Evolutionary conservation across 2,797 vertebrate genomes (phyloP), one percentile per base, ranked within the genome.

Genomic region (Alosa sapidissima): DNA sequence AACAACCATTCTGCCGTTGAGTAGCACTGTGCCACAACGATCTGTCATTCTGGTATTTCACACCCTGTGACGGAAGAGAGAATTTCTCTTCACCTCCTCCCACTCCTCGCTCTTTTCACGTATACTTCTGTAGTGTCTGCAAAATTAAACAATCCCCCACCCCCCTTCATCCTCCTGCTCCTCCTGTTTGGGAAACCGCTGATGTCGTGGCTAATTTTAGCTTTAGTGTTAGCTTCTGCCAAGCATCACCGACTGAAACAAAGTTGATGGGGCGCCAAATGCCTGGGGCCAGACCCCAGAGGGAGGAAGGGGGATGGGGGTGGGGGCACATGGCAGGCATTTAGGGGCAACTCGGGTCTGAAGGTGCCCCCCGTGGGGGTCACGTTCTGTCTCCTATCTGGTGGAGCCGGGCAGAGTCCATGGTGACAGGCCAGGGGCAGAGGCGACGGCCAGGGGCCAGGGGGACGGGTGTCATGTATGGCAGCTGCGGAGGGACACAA

Each of bases 191-290:
- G 84, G 3, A 48, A 85, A 72, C 14, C 51, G 62, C 85, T 84
- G 82, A 89, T 86, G 75, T 81, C 48, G 45, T 24, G 52, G 81
- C 89, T 89, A 89, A 87, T 87, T 89, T 88, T 87, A 90, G 83
- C 82, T 58, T 41, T 8, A 47, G 36, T 3, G 41, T 47, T 72
- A 68, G 84, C 75, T 48, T 81, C 72, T 84, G 81, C 68, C 82
- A 58, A 55, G 65, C 81, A 58, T 85, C 82, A 82, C 68, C 81
- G 86, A 83, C 81, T 83, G 81, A 90, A 62, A 85, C 72, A 82
- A 89, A 84, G 68, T 82, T 60, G 33, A 78, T 82, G 83, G 28
- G 82, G 55, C 65, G 45, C 45, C 54, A 81, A 58, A 83, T 33
- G 81, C 81, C 83, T 81, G 14, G 19, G 68, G 81, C 81, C 33